These are phyloP conservation scores for Mus caroli DNA, from an alignment of 2,797 vertebrate species.

Conservation along the genomic window DNA sequence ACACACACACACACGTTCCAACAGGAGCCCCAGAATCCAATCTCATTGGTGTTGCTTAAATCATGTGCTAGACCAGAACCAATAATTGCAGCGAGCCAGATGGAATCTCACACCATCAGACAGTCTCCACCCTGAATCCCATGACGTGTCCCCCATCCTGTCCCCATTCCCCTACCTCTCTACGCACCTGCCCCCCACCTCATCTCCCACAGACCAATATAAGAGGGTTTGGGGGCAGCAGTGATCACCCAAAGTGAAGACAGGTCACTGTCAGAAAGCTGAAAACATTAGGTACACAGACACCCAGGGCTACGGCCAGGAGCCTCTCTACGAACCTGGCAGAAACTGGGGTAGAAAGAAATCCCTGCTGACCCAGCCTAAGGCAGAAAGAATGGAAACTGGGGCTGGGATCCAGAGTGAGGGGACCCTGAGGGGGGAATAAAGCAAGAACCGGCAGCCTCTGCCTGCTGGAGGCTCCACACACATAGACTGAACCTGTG, in stretches of 20 bases:
- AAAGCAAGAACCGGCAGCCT: no score
- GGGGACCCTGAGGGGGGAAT: accelerated
- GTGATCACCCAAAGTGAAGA: neutral
- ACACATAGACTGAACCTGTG: neutral
- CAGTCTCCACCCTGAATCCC: neutral
- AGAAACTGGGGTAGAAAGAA: neutral
- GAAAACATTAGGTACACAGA: neutral
- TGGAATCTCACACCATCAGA: neutral
- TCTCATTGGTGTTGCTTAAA: neutral
- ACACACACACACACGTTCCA: neutral
- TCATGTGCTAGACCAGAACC: neutral
- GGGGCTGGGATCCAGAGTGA: neutral
- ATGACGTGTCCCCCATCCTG: neutral
- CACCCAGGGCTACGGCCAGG: neutral
- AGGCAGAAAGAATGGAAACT: neutral
- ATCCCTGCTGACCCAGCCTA: neutral
- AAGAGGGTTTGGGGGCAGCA: neutral
- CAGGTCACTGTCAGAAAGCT: neutral
- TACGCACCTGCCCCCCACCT: accelerated
- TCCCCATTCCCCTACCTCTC: neutral
- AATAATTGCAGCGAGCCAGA: no score
- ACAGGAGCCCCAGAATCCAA: conserved; percentile 12
- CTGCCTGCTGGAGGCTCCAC: neutral
- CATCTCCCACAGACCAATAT: no score
- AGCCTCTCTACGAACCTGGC: neutral